Evolutionary conservation across 2,113 vertebrate genomes (phyloP).

Genomic region (Hippocampus guttulatus): DNA sequence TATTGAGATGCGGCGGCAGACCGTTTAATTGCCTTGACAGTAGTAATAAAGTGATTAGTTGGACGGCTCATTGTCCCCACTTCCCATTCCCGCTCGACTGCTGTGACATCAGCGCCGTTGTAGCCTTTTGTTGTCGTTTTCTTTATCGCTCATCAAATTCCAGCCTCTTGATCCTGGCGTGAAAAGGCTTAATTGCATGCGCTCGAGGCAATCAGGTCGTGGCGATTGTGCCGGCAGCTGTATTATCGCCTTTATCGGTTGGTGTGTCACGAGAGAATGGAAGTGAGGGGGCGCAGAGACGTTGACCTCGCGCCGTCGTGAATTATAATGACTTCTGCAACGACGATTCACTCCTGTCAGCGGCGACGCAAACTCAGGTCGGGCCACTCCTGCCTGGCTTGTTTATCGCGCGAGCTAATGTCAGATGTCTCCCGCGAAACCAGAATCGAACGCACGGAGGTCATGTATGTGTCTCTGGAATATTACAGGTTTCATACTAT

Average conservation of each 20-base stretch:
- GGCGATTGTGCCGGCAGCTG: constrained; percentile 18
- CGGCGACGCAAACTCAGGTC: constrained; percentile 2
- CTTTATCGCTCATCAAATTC: constrained; percentile 11
- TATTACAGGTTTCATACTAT: too few species aligned
- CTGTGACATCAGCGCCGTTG: constrained; percentile 2
- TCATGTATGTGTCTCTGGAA: neutral
- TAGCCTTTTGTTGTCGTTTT: constrained; percentile 11
- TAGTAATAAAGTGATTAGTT: constrained; percentile 22
- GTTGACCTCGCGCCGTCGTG: constrained; percentile 15
- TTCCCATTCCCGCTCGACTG: neutral
- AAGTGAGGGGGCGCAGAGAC: neutral
- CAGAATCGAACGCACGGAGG: constrained; percentile 6
- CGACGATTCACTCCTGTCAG: constrained; percentile 16
- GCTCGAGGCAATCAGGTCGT: constrained; percentile 28
- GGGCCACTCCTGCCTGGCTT: constrained; percentile 18
- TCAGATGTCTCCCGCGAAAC: neutral
- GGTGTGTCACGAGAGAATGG: constrained; percentile 12
- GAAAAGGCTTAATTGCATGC: constrained; percentile 22
- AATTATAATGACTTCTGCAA: constrained; percentile 19
- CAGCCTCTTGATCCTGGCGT: constrained; percentile 8
- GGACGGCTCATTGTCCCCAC: constrained; percentile 7
- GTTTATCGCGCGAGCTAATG: constrained; percentile 12
- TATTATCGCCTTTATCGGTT: constrained; percentile 20
- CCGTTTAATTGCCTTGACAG: constrained; percentile 23
- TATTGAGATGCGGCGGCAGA: neutral